Evolutionary conservation across 2,797 vertebrate genomes (phyloP).

Genomic region (Adelosebastes latens): DNA sequence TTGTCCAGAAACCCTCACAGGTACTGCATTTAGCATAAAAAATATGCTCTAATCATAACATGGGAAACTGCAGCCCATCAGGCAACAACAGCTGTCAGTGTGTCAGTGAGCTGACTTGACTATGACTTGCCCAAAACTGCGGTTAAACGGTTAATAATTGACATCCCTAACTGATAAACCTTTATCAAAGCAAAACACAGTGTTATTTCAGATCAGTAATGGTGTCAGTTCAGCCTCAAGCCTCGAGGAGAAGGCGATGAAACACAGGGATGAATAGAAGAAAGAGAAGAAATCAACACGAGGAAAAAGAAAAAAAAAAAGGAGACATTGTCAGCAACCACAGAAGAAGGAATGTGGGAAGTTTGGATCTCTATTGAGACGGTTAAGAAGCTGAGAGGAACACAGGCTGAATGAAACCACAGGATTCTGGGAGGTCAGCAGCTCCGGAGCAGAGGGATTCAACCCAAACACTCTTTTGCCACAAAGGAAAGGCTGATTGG

Average conservation of each 20-base stretch:
- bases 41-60: too few relatives aligned
- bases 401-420: constrained; percentile 39
- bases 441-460: constrained; percentile 24
- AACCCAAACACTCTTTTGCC: constrained; percentile 46
- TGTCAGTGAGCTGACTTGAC: too few relatives aligned
- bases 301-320: background rate
- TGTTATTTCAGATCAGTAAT: background rate
- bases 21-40: too few relatives aligned
- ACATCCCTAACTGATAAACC: background rate
- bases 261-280: background rate
- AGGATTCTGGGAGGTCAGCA: constrained; percentile 61
- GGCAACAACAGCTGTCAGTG: too few relatives aligned
- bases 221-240: background rate
- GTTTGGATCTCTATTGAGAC: constrained; percentile 35
- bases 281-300: background rate
- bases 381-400: constrained; percentile 22
- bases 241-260: background rate
- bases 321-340: constrained; percentile 33
- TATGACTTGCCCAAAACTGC: too few relatives aligned
- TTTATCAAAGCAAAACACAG: background rate
- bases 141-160: too few relatives aligned
- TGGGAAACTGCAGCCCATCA: too few relatives aligned
- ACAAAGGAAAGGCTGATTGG: constrained; percentile 60
- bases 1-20: too few relatives aligned
- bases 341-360: constrained; percentile 34